These are phyloP conservation scores for Sebastes baramenuke DNA, from an alignment of 2,797 vertebrate species.

Conservation along the genomic window DNA sequence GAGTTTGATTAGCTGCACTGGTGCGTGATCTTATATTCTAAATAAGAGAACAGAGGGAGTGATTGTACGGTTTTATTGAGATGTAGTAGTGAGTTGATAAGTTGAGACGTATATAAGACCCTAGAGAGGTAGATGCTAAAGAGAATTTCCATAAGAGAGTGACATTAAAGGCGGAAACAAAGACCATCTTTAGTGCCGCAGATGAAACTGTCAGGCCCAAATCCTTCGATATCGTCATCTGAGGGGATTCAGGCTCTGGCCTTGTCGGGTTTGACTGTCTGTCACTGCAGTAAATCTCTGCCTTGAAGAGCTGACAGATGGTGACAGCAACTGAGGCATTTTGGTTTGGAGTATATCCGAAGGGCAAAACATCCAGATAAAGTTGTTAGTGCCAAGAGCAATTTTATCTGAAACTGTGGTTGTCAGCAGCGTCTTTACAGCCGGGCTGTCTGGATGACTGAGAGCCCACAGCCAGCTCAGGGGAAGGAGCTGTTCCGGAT, in stretches of 20 bases:
- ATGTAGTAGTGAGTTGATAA: background rate
- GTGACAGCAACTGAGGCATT: slow-evolving; percentile 62
- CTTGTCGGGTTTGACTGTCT: slow-evolving; percentile 53
- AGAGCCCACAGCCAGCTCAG: slow-evolving; percentile 48
- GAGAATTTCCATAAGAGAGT: background rate
- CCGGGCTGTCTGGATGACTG: slow-evolving; percentile 57
- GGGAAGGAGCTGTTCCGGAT: slow-evolving; percentile 33
- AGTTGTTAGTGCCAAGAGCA: slow-evolving; percentile 66
- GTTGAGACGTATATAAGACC: background rate
- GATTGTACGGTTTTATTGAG: background rate
- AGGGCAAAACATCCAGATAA: slow-evolving; percentile 71
- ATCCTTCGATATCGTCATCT: slow-evolving; percentile 28
- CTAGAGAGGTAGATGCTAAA: background rate
- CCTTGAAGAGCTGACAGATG: slow-evolving; percentile 60
- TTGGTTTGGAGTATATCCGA: slow-evolving; percentile 60
- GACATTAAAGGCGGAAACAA: slow-evolving; percentile 23
- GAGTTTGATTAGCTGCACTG: background rate
- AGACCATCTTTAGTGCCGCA: slow-evolving; percentile 30
- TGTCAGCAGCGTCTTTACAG: slow-evolving; percentile 66
- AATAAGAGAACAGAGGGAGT: background rate
- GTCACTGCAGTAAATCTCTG: slow-evolving; percentile 55
- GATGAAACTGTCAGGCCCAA: slow-evolving; percentile 45
- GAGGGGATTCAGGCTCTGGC: slow-evolving; percentile 44
- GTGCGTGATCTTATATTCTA: background rate
- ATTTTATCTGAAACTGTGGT: slow-evolving; percentile 65